Percentiles rank a stretch among this genome's conserved stretches.
These are phyloP conservation scores for Chymomyza procnemis DNA, from an alignment of 2,888 invertebrate genomes.

Conservation along the genomic window DNA sequence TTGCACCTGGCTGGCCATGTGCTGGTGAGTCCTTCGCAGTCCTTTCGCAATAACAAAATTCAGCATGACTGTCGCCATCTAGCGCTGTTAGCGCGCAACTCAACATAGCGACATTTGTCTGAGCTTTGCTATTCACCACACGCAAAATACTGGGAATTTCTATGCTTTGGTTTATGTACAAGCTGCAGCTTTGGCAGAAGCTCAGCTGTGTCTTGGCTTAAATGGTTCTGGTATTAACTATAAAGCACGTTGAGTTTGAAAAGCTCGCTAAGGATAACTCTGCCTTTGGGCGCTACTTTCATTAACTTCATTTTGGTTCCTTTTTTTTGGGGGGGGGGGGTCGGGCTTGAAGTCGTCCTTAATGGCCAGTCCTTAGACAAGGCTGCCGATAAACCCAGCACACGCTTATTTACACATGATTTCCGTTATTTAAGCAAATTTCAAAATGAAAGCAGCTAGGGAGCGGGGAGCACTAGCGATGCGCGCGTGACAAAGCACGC, in stretches of 20 bases:
- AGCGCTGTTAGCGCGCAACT: not conserved
- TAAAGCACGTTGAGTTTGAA: not conserved
- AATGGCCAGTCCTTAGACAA: too few species aligned
- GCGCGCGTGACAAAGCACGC: too few species aligned
- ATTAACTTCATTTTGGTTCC: too few species aligned
- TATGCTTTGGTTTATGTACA: not conserved
- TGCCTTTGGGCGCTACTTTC: not conserved
- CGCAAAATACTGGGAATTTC: constrained; percentile 54
- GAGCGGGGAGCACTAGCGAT: not conserved
- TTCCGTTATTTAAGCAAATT: constrained; percentile 32
- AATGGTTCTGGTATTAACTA: not conserved
- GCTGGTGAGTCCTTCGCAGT: not conserved
- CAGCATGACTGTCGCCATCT: constrained; percentile 39
- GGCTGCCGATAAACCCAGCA: constrained; percentile 21
- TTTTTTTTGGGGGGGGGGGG: too few species aligned
- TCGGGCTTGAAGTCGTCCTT: too few species aligned
- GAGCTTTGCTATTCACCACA: constrained; percentile 18
- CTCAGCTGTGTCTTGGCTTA: not conserved
- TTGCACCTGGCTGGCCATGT: not conserved
- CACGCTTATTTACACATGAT: constrained; percentile 37
- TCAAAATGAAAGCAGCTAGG: not conserved
- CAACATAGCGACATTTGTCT: constrained; percentile 28
- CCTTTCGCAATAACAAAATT: not conserved
- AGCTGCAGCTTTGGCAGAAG: constrained; percentile 1
- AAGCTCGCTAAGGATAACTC: too few species aligned